Evolutionary conservation across 2,888 invertebrate species (phyloP).

Genomic region (Xestia rhomboidea): DNA sequence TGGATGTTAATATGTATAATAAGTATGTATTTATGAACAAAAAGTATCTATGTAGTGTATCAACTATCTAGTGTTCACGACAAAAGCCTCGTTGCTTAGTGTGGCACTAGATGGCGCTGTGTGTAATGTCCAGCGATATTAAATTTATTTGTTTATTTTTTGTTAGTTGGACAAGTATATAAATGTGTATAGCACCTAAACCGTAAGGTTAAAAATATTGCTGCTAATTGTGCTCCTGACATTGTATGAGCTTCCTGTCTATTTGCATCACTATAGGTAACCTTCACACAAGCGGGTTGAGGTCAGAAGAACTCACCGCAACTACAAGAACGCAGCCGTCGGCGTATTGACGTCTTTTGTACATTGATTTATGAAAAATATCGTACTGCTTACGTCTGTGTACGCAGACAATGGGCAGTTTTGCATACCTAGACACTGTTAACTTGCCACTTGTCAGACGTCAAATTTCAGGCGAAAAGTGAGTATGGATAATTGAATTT

Average conservation of each 20-base stretch:
- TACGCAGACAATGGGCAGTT: constrained; percentile 45
- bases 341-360: constrained; percentile 60
- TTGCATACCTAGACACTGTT: constrained; percentile 19
- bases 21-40: too few relatives aligned
- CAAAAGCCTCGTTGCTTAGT: too few relatives aligned
- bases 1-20: too few relatives aligned
- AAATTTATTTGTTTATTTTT: too few relatives aligned
- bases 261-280: constrained; percentile 87
- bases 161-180: neutral
- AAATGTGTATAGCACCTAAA: constrained; percentile 53
- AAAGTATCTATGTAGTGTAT: too few relatives aligned
- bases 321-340: constrained; percentile 65
- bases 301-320: constrained; percentile 80
- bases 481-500: neutral
- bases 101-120: too few relatives aligned
- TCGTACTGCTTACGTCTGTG: constrained; percentile 35
- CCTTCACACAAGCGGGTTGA: constrained; percentile 89
- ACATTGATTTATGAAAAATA: constrained; percentile 60
- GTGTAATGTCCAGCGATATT: too few relatives aligned
- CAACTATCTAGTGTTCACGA: too few relatives aligned
- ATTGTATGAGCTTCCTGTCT: constrained; percentile 88
- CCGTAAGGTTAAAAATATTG: constrained; percentile 65
- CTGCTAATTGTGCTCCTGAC: constrained; percentile 78
- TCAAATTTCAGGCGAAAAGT: neutral
- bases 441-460: neutral